Evolutionary conservation across 2,797 vertebrate species (phyloP), one percentile per base, ranked within the genome.

Genomic region (Triplophysa yarkandensis): DNA sequence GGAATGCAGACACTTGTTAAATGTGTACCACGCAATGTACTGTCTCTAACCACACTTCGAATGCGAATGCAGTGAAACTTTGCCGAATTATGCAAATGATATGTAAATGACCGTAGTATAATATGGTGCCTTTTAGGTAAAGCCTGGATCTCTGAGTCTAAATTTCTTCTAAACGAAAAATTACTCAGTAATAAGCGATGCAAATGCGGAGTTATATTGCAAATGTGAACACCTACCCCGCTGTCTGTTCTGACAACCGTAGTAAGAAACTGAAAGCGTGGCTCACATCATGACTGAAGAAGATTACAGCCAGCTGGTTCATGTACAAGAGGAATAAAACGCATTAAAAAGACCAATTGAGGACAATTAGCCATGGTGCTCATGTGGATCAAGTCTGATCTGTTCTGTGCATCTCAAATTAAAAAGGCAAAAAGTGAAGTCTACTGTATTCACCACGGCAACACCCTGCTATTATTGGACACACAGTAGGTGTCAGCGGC

Each of bases 201-300:
- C 55, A 58, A 32, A 32, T 58, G 28, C 8, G 16, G 27, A 32
- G 55, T 58, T 19, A 58, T 58, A 58, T 32, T 32, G 6, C 6
- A 58, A 8, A 58, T 32, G 28, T 58, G 10, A 50, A 58, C 55
- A 58, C 55, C 55, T 58, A 58, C 55, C 30, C 55, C 28, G 17
- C 55, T 32, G 6, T 57, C 27, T 58, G 55, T 32, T 58, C 32
- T 58, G 55, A 58, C 55, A 58, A 58, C 27, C 28, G 27, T 58
- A 30, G 28, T 58, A 58, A 30, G 8, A 8, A 32, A 32, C 7
- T 10, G 16, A 58, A 8, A 32, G 54, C 54, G 14, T 17, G 28
- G 54, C 16, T 32, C 7, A 57, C 4, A 8, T 16, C 23, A 54
- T 14, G 23, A 58, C 28, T 32, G 27, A 43, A 32, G 55, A 2